Evolutionary conservation across 2,797 vertebrate species (phyloP).

Genomic region (Neoniphon sammara): DNA sequence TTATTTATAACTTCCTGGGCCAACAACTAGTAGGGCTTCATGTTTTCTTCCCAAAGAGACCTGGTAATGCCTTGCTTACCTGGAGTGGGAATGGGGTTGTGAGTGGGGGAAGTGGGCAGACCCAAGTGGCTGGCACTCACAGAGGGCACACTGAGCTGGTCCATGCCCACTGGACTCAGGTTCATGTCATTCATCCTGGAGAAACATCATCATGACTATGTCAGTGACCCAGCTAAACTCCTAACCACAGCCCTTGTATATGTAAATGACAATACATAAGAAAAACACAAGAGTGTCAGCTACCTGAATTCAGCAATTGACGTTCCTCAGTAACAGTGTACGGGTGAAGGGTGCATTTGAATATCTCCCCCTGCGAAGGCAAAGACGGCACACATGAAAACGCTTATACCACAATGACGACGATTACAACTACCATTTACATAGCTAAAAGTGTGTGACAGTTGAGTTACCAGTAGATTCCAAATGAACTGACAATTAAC

Average conservation of each 20-base stretch:
- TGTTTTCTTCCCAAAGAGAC: background rate
- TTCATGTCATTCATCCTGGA: constrained; percentile 98
- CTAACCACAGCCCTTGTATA: background rate
- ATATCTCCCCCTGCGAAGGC: constrained; percentile 26
- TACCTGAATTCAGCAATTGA: constrained; percentile 67
- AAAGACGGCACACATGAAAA: background rate
- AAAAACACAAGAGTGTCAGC: background rate
- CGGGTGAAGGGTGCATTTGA: constrained; percentile 1
- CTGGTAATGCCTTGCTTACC: constrained; percentile 77
- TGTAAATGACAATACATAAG: background rate
- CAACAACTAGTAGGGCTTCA: background rate
- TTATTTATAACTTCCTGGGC: too few species aligned
- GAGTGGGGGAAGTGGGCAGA: constrained; percentile 94
- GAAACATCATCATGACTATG: constrained; percentile 7
- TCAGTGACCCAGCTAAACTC: background rate
- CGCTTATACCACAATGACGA: accelerated
- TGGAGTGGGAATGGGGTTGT: constrained; percentile 91
- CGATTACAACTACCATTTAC: accelerated
- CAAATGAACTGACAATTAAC: background rate
- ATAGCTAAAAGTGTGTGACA: background rate
- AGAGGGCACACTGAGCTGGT: constrained; percentile 94
- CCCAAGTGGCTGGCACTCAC: constrained; percentile 93
- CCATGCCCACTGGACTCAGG: constrained; percentile 97
- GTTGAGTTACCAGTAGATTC: background rate
- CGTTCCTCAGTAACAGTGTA: constrained; percentile 33